Conservation (phyloP, 2,888 invertebrate species). For the Oligia fasciuncula region DNA sequence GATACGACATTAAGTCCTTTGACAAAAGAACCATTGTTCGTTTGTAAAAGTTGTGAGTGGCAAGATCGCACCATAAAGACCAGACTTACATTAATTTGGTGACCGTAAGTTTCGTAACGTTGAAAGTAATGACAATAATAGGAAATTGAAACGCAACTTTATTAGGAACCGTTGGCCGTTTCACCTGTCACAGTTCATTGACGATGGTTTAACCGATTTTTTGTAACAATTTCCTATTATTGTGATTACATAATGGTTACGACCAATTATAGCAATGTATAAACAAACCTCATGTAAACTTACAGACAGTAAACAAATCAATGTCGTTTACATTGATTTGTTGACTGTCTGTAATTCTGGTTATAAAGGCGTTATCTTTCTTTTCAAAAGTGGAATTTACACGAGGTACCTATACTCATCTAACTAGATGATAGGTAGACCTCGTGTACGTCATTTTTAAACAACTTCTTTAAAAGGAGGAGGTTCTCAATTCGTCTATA, state of each 20-base stretch:
- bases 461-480: too few species aligned
- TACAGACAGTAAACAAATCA: not conserved
- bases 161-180: not conserved
- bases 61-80: not conserved
- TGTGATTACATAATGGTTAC: not conserved
- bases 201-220: slow-evolving; percentile 27
- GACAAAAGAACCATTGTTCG: slow-evolving; percentile 30
- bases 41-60: not conserved
- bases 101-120: not conserved
- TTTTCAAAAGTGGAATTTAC: not conserved
- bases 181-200: slow-evolving; percentile 10
- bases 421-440: not conserved
- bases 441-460: too few species aligned
- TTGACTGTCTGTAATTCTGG: too few species aligned
- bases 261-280: not conserved
- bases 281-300: not conserved
- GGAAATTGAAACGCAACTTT: not conserved
- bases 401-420: too few species aligned
- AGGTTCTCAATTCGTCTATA: too few species aligned
- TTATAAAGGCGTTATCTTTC: not conserved
- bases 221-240: slow-evolving; percentile 7
- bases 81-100: not conserved
- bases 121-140: not conserved
- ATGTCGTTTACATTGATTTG: not conserved
- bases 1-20: slow-evolving; percentile 8